Evolutionary conservation across 2,797 vertebrate genomes (phyloP).

Genomic region (Acanthopagrus latus): DNA sequence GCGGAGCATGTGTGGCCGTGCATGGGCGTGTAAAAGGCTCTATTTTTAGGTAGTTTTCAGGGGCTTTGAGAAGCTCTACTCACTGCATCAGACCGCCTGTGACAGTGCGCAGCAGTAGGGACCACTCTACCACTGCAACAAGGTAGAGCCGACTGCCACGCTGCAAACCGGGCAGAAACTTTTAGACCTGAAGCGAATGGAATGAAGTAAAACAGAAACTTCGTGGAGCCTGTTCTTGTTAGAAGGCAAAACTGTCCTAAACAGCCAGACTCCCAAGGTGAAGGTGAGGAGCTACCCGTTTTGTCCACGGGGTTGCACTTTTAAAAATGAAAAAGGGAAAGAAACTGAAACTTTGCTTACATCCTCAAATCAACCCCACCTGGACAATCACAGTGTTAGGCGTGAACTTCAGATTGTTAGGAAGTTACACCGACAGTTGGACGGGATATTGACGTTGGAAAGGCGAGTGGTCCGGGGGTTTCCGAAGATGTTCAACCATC

Average conservation of each 20-base stretch:
- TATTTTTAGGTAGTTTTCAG: slow-evolving; percentile 47
- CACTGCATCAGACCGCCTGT: slow-evolving; percentile 44
- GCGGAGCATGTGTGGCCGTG: slow-evolving; percentile 28
- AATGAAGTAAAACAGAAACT: background rate
- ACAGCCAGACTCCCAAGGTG: background rate
- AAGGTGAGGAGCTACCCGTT: background rate
- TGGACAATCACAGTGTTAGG: background rate
- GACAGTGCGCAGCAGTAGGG: background rate
- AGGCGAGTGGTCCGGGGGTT: background rate
- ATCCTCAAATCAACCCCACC: background rate
- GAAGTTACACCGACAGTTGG: background rate
- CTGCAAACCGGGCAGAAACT: background rate
- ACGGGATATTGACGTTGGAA: background rate
- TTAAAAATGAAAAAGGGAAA: background rate
- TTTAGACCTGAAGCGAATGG: background rate
- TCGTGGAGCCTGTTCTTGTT: background rate
- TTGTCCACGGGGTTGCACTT: background rate
- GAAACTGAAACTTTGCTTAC: no score
- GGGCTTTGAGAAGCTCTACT: slow-evolving; percentile 44
- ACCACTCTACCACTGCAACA: background rate
- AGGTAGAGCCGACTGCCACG: background rate
- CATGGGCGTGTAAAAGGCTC: slow-evolving; percentile 41
- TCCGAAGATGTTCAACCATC: background rate
- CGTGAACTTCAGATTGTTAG: background rate
- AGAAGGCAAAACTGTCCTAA: background rate